Conservation (phyloP, 2,113 vertebrate species). For the Oreotrochilus melanogaster region DNA sequence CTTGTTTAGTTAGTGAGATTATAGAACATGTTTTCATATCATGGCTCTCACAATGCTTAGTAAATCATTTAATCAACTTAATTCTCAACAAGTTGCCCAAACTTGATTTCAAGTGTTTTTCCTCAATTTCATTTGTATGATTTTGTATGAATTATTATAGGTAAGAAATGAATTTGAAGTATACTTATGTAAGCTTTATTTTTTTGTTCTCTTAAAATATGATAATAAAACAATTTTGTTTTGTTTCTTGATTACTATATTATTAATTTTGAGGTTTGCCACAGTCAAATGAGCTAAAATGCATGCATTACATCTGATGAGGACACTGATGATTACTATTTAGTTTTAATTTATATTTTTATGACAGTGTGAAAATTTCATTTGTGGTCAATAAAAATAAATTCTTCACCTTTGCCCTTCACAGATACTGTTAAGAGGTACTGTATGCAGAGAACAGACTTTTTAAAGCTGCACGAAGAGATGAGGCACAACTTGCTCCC, state of each 20-base stretch:
- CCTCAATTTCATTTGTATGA: not conserved
- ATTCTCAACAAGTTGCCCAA: not conserved
- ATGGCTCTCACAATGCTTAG: not conserved
- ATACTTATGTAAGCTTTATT: not conserved
- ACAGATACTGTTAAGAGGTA: not conserved
- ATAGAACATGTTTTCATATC: not conserved
- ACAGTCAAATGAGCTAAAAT: not conserved
- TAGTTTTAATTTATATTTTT: not conserved
- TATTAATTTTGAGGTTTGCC: not conserved
- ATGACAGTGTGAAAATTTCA: slow-evolving; percentile 2
- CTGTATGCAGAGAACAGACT: not conserved
- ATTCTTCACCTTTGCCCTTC: not conserved
- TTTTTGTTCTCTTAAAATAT: not conserved
- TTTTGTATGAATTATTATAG: not conserved
- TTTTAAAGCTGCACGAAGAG: not conserved
- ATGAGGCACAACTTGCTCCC: not conserved
- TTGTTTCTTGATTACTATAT: not conserved
- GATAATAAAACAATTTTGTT: not conserved
- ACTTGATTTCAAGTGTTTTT: not conserved
- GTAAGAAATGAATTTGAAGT: not conserved
- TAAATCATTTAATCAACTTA: not conserved
- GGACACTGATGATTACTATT: not conserved
- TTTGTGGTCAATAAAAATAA: slow-evolving; percentile 36
- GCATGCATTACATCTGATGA: not conserved
- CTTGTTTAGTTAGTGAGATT: not conserved